Conservation (phyloP, 2,113 vertebrate genomes). For the Butastur rufipennis region DNA sequence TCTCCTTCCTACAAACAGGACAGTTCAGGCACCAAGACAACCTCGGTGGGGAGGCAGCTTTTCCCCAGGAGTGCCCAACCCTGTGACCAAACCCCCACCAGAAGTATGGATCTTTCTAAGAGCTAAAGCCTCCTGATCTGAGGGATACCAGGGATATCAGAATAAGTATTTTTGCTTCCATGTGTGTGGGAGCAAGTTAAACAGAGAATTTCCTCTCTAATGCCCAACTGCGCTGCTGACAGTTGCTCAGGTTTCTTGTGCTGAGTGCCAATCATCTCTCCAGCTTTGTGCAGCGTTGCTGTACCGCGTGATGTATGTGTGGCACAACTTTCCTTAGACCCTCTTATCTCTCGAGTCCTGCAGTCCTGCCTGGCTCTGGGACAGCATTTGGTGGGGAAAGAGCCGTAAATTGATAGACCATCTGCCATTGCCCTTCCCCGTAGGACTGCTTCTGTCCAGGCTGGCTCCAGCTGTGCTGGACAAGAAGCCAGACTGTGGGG, state of each 20-base stretch:
- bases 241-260: not conserved
- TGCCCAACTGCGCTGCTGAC: not conserved
- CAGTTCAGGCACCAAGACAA: not conserved
- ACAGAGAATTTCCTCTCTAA: not conserved
- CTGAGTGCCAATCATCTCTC: fast-evolving
- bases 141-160: not conserved
- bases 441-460: not conserved
- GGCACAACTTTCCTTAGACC: not conserved
- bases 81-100: not conserved
- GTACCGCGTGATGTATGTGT: not conserved
- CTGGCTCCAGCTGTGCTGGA: not conserved
- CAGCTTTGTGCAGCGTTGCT: not conserved
- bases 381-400: fast-evolving
- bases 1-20: not conserved
- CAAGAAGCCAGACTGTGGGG: not conserved
- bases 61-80: not conserved
- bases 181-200: not conserved
- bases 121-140: not conserved
- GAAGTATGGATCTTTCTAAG: not conserved
- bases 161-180: not conserved
- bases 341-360: not conserved
- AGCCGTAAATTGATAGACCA: not conserved
- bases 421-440: not conserved
- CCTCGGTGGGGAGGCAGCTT: not conserved
- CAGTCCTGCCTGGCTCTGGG: not conserved